Evolutionary conservation across 2,888 invertebrate species (phyloP), one percentile per base, ranked within the genome.

Genomic region (Laothoe populi): DNA sequence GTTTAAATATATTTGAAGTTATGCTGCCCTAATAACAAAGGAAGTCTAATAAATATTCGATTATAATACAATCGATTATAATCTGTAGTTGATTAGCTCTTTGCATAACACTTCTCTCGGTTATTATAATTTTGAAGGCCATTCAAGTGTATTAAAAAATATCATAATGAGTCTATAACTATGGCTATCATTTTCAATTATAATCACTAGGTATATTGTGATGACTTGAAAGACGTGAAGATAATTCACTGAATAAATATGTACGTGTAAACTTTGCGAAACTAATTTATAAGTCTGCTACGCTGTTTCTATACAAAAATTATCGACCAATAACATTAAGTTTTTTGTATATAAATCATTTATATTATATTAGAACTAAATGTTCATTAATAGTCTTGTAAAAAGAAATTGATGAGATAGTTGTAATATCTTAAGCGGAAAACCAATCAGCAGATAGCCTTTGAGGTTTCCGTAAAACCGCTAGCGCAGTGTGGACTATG

Each of bases 381-480:
- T n/a, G n/a, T n/a, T n/a, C n/a, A n/a, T n/a, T n/a, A n/a, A n/a
- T n/a, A n/a, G n/a, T n/a, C n/a, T 21, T 38, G 26, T 31, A 31
- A 5, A 31, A 5, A 31, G 7, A 31, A 4, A 31, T 21, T 11
- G 7, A 23, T 10, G 42, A 42, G n/a, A 42, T 21, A n/a, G 10
- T 19, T 49, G n/a, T 0, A 35, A 53, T 53, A 53, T 53, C 53
- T 53, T 19, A 11, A 35, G 53, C 35, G 35, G 31, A 35, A 53
- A 35, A 31, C 49, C 26, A 49, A 49, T 26, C 49, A 57, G 48
- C 46, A 59, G 40, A 45, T 58, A 24, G 19, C 19, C 10, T 71
- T 65, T 68, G 66, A 76, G 68, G 83, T 87, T 91, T 87, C 88
- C 88, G 87, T 62, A 26, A 26, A 81, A 73, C 81, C 73, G 75